Percentiles rank a stretch among this genome's conserved stretches.
Evolutionary conservation across 2,113 vertebrate genomes (phyloP).

Genomic region (Tichodroma muraria): DNA sequence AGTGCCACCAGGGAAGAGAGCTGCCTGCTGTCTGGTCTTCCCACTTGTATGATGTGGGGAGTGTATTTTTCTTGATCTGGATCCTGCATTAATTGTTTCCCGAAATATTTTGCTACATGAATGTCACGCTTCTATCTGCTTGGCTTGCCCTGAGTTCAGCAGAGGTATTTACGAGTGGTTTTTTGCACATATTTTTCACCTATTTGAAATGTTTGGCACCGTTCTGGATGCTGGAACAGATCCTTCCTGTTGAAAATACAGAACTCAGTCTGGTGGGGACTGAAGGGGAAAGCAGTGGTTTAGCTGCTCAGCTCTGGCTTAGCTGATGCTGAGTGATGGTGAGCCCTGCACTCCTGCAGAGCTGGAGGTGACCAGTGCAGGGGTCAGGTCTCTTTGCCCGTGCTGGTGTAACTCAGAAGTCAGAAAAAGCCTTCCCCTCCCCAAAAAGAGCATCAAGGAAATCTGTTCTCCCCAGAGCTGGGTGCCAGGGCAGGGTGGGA

Average conservation of each 20-base stretch:
- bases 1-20: neutral
- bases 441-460: neutral
- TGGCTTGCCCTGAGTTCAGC: neutral
- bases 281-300: neutral
- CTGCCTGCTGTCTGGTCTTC: neutral
- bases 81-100: conserved; percentile 9
- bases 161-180: conserved; percentile 30
- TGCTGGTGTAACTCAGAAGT: neutral
- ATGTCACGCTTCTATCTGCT: neutral
- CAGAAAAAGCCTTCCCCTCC: neutral
- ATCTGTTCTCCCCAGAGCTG: neutral
- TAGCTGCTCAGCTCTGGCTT: neutral
- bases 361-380: neutral
- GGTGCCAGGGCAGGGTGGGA: neutral
- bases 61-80: neutral
- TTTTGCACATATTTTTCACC: conserved; percentile 34
- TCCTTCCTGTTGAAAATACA: neutral
- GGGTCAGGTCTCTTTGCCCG: neutral
- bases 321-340: neutral
- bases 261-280: neutral
- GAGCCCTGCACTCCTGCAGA: neutral
- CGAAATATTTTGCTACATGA: neutral
- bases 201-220: conserved; percentile 18
- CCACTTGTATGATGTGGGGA: neutral
- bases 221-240: neutral